Conservation (phyloP, 2,888 invertebrate genomes). For the Pterobdella sp. region DNA sequence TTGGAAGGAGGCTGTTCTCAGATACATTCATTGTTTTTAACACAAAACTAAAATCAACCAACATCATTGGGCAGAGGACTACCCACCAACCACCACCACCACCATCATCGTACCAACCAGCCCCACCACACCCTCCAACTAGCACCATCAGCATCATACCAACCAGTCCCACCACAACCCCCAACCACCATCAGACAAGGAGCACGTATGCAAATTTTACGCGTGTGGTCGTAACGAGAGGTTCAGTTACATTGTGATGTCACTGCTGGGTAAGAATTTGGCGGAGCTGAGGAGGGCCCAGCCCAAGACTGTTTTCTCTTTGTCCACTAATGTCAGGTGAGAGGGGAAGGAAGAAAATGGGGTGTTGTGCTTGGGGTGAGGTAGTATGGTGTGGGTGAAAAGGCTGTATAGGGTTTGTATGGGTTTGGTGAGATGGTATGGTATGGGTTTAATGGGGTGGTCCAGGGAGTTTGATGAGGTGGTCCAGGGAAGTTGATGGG, state of each 20-base stretch:
- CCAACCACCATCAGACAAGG: slow-evolving; percentile 71
- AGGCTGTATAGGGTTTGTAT: not conserved
- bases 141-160: no score
- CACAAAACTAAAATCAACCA: no score
- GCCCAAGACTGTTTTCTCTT: slow-evolving; percentile 86
- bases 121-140: no score
- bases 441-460: not conserved
- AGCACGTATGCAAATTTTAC: slow-evolving; percentile 96
- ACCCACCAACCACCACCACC: no score
- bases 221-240: slow-evolving; percentile 97
- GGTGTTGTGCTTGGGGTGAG: not conserved
- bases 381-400: not conserved
- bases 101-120: no score
- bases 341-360: not conserved
- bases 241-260: slow-evolving; percentile 99
- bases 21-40: no score
- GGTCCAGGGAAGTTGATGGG: no score
- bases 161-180: no score
- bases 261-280: slow-evolving; percentile 90
- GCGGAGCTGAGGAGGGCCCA: slow-evolving; percentile 89
- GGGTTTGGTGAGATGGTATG: not conserved
- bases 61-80: no score
- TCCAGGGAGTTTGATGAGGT: not conserved
- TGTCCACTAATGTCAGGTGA: slow-evolving; percentile 75
- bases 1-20: no score